Conservation (phyloP, 1,140 invertebrate genomes). For the Drosophila pandora region DNA sequence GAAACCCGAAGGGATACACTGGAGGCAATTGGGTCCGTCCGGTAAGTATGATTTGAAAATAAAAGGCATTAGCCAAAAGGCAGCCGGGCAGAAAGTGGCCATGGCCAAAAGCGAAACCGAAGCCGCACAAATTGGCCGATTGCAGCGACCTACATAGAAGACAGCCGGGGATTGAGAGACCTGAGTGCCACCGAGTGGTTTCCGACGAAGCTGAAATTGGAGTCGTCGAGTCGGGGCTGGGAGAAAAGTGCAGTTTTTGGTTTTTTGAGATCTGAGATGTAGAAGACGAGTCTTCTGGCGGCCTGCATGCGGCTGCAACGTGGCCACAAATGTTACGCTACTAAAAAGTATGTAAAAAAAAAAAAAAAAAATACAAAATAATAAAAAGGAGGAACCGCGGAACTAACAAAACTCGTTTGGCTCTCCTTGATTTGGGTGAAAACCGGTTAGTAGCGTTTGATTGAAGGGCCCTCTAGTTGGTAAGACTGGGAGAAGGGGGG, state of each 20-base stretch:
- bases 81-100: slow-evolving; percentile 35
- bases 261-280: slow-evolving; percentile 2
- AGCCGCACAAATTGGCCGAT: slow-evolving; percentile 53
- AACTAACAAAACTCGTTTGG: slow-evolving; percentile 60
- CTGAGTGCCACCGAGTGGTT: not conserved
- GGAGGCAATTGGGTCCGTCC: not conserved
- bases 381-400: slow-evolving; percentile 15
- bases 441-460: slow-evolving; percentile 67
- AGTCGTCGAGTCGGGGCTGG: not conserved
- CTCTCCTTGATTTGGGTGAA: slow-evolving; percentile 22
- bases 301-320: slow-evolving; percentile 41
- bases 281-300: slow-evolving; percentile 7
- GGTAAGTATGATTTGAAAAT: slow-evolving; percentile 63
- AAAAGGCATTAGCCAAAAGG: slow-evolving; percentile 40
- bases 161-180: slow-evolving; percentile 8
- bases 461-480: slow-evolving; percentile 55
- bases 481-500: slow-evolving; percentile 1
- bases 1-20: not conserved
- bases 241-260: slow-evolving; percentile 21
- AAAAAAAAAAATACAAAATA: not conserved
- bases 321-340: slow-evolving; percentile 40
- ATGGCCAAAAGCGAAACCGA: slow-evolving; percentile 45
- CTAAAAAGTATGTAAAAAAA: not conserved
- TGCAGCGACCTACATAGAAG: slow-evolving; percentile 81
- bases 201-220: not conserved